These are phyloP conservation scores for Mus musculus DNA, from an alignment of 2,113 vertebrate genomes.

Conservation along the genomic window GRCm39 chr9:31804501-31805000, in stretches of 20 bases:
- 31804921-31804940: background rate
- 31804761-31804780: background rate
- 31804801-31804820: constrained; percentile 29
- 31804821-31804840: background rate
- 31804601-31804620: constrained; percentile 69
- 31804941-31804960: background rate
- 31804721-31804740: constrained; percentile 40
- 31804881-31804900: background rate
- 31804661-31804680: background rate
- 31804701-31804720: constrained; percentile 68
- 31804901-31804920: background rate
- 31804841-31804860: background rate
- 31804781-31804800: constrained; percentile 9
- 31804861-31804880: constrained; percentile 23
- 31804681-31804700: constrained; percentile 63
- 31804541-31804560: constrained; percentile 64
- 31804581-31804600: constrained; percentile 67
- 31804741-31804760: constrained; percentile 35
- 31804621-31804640: constrained; percentile 74
- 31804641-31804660: background rate
- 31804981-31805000: background rate
- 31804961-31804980: background rate
- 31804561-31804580: constrained; percentile 76
- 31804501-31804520: constrained; percentile 51
- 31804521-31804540: constrained; percentile 54